Evolutionary conservation across 2,113 vertebrate species (phyloP).

Genomic region (Hassar affinis): DNA sequence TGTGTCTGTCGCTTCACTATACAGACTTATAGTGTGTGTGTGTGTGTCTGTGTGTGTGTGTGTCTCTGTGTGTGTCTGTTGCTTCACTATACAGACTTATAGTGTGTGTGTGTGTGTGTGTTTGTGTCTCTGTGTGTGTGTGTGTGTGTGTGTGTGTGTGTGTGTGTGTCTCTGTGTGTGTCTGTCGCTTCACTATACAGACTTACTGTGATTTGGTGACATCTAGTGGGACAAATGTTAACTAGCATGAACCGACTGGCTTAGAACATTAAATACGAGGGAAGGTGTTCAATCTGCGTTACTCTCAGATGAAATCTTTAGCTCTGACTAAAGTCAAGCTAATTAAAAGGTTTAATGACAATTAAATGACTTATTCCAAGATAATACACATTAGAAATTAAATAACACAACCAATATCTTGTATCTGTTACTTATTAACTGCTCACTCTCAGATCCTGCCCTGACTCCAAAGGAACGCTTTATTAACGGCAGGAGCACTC

Average conservation of each 20-base stretch:
- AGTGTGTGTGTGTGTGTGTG: too few species aligned
- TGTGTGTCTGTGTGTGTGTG: too few species aligned
- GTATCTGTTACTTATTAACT: background rate
- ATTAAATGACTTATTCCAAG: too few species aligned
- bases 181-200: background rate
- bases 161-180: too few species aligned
- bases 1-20: background rate
- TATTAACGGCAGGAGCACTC: background rate
- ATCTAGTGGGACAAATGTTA: constrained; percentile 42
- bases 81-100: background rate
- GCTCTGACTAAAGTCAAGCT: background rate
- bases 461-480: background rate
- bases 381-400: background rate
- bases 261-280: background rate
- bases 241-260: background rate
- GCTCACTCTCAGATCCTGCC: background rate
- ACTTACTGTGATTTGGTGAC: constrained; percentile 28
- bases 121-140: too few species aligned
- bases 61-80: too few species aligned
- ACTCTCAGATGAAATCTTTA: background rate
- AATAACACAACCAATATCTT: background rate
- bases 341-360: too few species aligned
- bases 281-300: background rate
- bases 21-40: background rate
- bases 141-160: too few species aligned